phyloP scores from a whole-genome alignment of 1,140 invertebrate genomes.

The Zaprionus ornatus region DNA sequence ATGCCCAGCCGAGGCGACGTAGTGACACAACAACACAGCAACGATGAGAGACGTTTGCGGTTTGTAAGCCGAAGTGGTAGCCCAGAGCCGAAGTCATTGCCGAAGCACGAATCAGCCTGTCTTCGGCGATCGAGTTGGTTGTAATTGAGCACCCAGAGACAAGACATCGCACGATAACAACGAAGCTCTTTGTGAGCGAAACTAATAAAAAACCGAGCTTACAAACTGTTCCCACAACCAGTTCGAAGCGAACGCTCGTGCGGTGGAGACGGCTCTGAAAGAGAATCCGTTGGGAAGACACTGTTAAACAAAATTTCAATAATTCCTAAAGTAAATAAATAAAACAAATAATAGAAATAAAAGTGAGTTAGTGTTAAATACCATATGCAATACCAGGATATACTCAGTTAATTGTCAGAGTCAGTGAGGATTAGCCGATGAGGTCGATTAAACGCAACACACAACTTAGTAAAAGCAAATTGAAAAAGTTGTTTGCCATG shows the following conservation, averaged over 20 bases:
- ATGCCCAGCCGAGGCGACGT: slow-evolving; percentile 12
- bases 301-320: slow-evolving; percentile 3
- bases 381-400: not conserved
- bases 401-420: not conserved
- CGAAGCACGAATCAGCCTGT: slow-evolving; percentile 10
- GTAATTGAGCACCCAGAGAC: slow-evolving; percentile 49
- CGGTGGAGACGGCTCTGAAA: slow-evolving; percentile 51
- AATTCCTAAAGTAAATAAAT: slow-evolving; percentile 12
- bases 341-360: slow-evolving; percentile 14
- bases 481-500: slow-evolving; percentile 69
- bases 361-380: slow-evolving; percentile 33
- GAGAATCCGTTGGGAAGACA: slow-evolving; percentile 14
- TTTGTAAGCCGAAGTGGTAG: slow-evolving; percentile 54
- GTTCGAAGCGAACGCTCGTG: slow-evolving; percentile 62
- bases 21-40: slow-evolving; percentile 13
- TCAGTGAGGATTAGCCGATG: slow-evolving; percentile 16
- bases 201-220: slow-evolving; percentile 79
- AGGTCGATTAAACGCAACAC: not conserved
- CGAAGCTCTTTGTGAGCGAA: slow-evolving; percentile 75
- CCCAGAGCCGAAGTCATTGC: not conserved
- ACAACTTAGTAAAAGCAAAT: slow-evolving; percentile 26
- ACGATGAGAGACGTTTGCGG: slow-evolving; percentile 66
- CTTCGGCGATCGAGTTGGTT: slow-evolving; percentile 23
- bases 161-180: slow-evolving; percentile 50
- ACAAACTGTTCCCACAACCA: slow-evolving; percentile 75